Base-by-base conservation (phyloP, 2,113 vertebrate genomes). In the Gorsachius goisagi region DNA sequence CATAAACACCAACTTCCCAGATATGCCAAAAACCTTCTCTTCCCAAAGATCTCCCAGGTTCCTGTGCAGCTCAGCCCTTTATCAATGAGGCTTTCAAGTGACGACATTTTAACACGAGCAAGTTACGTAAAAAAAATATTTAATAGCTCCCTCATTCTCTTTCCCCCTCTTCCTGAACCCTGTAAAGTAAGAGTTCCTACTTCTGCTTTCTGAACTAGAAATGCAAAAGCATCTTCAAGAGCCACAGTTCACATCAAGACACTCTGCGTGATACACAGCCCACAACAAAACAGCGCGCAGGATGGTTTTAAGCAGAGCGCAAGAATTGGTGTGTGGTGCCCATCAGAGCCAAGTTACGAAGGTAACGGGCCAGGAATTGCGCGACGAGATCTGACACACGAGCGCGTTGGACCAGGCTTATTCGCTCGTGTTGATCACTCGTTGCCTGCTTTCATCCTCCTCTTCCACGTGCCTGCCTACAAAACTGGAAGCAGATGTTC, bases 401-500 rank as follows among this genome's bases (percentile, higher is more conserved):
- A 24, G 47, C 35, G 23, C 3, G 35, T 2, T 16, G 6, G n/a
- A 68, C 39, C 37, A 60, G 37, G 41, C 44, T 47, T n/a, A n/a
- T 27, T 14, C 18, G n/a, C 32, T 91, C 9, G 0, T 10, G 19
- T 5, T 4, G 0, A 53, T 35, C 35, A 16, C 5, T 21, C 33
- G 20, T 35, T 9, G 22, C 3, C 58, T 66, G 69, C 59, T 60
- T 73, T 28, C 76, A 60, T 11, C 37, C 35, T 59, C 47, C 35
- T 79, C 41, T 35, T 30, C 62, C 21, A 1, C 1, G 2, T 12
- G 49, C 20, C 45, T 78, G 45, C 56, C n/a, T 35, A 35, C 47
- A 80, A 80, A 35, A 37, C 11, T 12, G 24, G 15, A 84, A 15
- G 45, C 23, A 69, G 45, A 17, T 23, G 20, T 41, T 72, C 52